Evolutionary conservation across 2,888 invertebrate genomes (phyloP), one percentile per base, ranked within the genome.

Genomic region (Perdita meconis): DNA sequence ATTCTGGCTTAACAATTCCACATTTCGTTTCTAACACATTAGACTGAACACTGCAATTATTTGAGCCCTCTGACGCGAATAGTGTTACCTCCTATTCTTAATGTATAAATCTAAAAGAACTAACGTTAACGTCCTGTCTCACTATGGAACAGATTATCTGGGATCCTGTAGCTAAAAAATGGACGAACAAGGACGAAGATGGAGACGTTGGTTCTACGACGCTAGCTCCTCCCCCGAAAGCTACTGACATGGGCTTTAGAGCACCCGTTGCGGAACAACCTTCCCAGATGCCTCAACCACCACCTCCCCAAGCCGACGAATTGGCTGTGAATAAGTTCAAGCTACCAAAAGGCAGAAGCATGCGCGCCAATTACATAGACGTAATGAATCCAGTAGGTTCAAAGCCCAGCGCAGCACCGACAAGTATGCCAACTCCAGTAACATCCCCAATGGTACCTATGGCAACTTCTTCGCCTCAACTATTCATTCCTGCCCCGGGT

Each of bases 101-200:
- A n/a, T n/a, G n/a, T n/a, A n/a, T n/a, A n/a, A n/a, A n/a, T n/a
- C n/a, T n/a, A n/a, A n/a, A n/a, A n/a, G n/a, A n/a, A n/a, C n/a
- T n/a, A n/a, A n/a, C n/a, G n/a, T 30, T 30, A 6, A 6, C 6
- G 6, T 30, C 6, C 3, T 30, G 30, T 1, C 42, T 22, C n/a
- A 26, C 24, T 55, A 19, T 47, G n/a, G 6, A 44, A 47, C 91
- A 97, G 97, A 98, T 98, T 94, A 96, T 98, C 65, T 98, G 98
- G 98, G 98, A 98, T 93, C 94, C 96, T 70, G 95, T 95, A n/a
- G 95, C 94, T 88, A 97, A 98, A 91, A 95, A 95, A 84, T 98
- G 98, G 98, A 94, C 95, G 60, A 97, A 98, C 93, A 95, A 95
- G 51, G 97, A 97, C 90, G 96, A 95, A 34, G 96, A 95, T 55